These are phyloP conservation scores for Plagodis pulveraria DNA, from an alignment of 2,888 invertebrate genomes.

Conservation along the genomic window DNA sequence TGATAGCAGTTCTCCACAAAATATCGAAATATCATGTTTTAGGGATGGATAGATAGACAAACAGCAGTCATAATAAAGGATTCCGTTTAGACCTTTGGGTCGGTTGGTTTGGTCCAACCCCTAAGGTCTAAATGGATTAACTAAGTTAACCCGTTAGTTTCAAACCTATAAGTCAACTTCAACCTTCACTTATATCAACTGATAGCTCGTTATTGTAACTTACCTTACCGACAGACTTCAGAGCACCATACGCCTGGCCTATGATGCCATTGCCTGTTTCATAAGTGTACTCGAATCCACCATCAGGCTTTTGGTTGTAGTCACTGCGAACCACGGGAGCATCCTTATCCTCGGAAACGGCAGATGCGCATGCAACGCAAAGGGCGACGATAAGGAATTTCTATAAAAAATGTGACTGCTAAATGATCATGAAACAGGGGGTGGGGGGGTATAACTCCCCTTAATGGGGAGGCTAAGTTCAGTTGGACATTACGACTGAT, in stretches of 20 bases:
- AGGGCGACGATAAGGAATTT: conserved; percentile 51
- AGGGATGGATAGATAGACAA: too few relatives aligned
- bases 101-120: too few relatives aligned
- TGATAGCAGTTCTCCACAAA: too few relatives aligned
- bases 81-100: too few relatives aligned
- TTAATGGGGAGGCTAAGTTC: too few relatives aligned
- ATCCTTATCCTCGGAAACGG: conserved; percentile 29
- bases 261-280: conserved; percentile 86
- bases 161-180: too few relatives aligned
- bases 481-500: too few relatives aligned
- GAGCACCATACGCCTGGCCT: conserved; percentile 68
- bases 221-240: conserved; percentile 51
- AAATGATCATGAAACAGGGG: background rate
- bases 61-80: too few relatives aligned
- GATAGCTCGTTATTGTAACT: background rate
- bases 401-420: conserved; percentile 41
- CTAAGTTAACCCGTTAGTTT: too few relatives aligned
- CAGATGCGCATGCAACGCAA: conserved; percentile 48
- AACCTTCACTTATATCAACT: background rate
- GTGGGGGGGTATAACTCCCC: background rate
- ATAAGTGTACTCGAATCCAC: conserved; percentile 74
- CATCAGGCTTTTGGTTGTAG: conserved; percentile 74
- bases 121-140: too few relatives aligned
- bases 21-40: too few relatives aligned
- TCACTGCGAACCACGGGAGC: conserved; percentile 40